Evolutionary conservation across 2,888 invertebrate species (phyloP), one percentile per base, ranked within the genome.

Genomic region (Tachina fera): DNA sequence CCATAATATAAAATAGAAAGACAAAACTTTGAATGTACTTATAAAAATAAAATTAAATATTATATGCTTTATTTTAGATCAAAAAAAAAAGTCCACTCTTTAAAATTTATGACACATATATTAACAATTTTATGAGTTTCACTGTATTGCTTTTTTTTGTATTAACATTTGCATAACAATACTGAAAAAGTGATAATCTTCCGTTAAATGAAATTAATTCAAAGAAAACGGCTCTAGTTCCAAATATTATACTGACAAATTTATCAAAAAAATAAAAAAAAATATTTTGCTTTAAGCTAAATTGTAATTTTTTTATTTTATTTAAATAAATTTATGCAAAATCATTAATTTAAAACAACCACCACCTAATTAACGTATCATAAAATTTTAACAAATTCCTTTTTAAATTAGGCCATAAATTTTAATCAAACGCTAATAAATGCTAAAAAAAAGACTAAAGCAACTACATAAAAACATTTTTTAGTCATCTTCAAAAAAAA

Each of bases 391-490:
- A 77, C 76, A 83, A 86, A 86, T 83, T 81, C 65, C 45, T 45
- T 60, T 75, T 79, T 70, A 71, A 82, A 82, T 58, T 71, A 65
- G 75, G 11, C 19, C 75, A 83, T 86, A 86, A 86, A 86, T 86
- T 86, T 78, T 49, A 86, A 82, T 86, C 85, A 86, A 82, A 75
- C 49, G 14, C 49, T 74, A 85, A 85, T 82, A 82, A 85, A 80
- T 9, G 72, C 39, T 47, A 49, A 9, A 45, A 49, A 9, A 45
- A 45, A n/a, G 0, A 56, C 67, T 49, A 56, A 70, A 74, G 45
- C 67, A 56, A 47, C 16, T 16, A 31, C 1, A 63, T 14, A 49
- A 68, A 60, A 47, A 45, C 22, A 51, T 53, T 67, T 53, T 49
- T 67, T 6, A 65, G 22, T 58, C 56, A 63, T 56, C 10, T 71